phyloP scores from a whole-genome alignment of 2,113 vertebrate genomes.

The Leptodactylus fuscus region DNA sequence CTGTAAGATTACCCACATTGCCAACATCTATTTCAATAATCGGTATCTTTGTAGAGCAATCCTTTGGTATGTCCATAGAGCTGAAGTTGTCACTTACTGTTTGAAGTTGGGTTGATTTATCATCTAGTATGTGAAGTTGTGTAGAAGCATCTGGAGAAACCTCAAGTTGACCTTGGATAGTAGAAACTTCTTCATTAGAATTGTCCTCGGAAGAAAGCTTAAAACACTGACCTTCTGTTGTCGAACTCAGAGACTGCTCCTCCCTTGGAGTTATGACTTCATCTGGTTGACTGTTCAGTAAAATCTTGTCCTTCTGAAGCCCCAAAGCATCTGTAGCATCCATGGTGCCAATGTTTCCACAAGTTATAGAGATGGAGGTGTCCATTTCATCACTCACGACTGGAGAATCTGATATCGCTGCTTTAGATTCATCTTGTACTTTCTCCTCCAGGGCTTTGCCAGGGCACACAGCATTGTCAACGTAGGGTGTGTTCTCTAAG shows the following conservation, averaged over 20 bases:
- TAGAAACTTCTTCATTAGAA: not conserved
- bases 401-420: not conserved
- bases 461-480: not conserved
- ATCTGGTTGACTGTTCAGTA: not conserved
- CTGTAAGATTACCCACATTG: not conserved
- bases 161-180: not conserved
- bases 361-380: not conserved
- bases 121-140: not conserved
- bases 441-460: not conserved
- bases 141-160: not conserved
- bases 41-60: not conserved
- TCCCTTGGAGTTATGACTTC: not conserved
- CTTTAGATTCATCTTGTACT: not conserved
- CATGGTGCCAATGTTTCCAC: not conserved
- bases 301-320: not conserved
- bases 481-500: constrained; percentile 31
- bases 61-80: not conserved
- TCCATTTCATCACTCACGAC: not conserved
- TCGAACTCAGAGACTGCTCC: not conserved
- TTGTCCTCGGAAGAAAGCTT: not conserved
- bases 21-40: not conserved
- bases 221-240: not conserved
- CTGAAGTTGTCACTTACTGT: not conserved
- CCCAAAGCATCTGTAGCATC: not conserved
- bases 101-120: not conserved